Conservation (phyloP, 1,140 invertebrate species). For the Drosophila subpulchrella region DNA sequence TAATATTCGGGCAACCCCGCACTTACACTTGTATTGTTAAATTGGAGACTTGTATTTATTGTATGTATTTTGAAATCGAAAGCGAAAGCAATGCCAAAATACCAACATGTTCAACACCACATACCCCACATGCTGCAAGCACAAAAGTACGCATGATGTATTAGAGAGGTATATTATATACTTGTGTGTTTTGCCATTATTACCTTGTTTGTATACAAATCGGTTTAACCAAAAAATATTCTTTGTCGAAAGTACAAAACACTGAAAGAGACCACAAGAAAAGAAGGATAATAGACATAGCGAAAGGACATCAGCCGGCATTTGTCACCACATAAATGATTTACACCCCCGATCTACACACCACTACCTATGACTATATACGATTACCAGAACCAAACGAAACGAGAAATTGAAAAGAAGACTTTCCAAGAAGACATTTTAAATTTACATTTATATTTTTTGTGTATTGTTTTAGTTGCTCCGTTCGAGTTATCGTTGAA, state of each 20-base stretch:
- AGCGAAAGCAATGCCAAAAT: conserved; percentile 66
- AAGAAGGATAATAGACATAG: conserved; percentile 3
- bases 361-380: conserved; percentile 31
- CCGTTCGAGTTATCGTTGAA: conserved; percentile 46
- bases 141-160: conserved; percentile 61
- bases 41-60: conserved; percentile 72
- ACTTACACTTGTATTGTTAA: conserved; percentile 56
- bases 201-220: conserved; percentile 62
- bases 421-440: conserved; percentile 77
- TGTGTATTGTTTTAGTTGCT: conserved; percentile 58
- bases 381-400: conserved; percentile 37
- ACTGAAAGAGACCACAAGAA: conserved; percentile 43
- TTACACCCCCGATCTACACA: conserved; percentile 40
- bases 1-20: conserved; percentile 15
- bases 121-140: conserved; percentile 67
- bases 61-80: conserved; percentile 60
- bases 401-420: conserved; percentile 54
- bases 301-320: conserved; percentile 47
- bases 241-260: conserved; percentile 71
- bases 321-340: conserved; percentile 49
- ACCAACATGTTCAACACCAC: conserved; percentile 44
- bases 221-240: conserved; percentile 77
- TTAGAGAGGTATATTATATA: conserved; percentile 45
- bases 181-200: conserved; percentile 55
- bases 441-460: conserved; percentile 57